Percentiles rank a stretch among this genome's conserved stretches.
These are phyloP conservation scores for Leptatherina wallacei DNA, from an alignment of 2,797 vertebrate genomes.

Conservation along the genomic window DNA sequence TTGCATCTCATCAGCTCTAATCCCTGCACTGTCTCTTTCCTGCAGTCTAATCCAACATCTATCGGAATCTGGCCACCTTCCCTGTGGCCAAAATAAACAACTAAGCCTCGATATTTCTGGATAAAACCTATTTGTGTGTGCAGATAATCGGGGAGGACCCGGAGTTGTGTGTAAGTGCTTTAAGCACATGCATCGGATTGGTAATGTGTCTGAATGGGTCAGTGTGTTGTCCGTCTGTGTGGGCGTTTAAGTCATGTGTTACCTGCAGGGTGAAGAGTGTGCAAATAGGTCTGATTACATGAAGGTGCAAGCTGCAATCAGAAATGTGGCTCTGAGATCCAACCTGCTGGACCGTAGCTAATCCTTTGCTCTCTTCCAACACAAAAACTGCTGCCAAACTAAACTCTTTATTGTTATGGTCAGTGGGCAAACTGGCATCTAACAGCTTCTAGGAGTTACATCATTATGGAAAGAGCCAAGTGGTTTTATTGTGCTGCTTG, in stretches of 20 bases:
- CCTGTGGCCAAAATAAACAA: constrained; percentile 75
- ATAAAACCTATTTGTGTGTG: constrained; percentile 68
- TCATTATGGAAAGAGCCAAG: not conserved
- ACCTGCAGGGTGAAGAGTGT: constrained; percentile 35
- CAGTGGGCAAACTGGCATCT: constrained; percentile 3
- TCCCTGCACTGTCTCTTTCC: constrained; percentile 77
- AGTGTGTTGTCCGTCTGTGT: constrained; percentile 36
- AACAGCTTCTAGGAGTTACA: constrained; percentile 11
- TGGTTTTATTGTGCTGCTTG: constrained; percentile 3
- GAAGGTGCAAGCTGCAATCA: constrained; percentile 53
- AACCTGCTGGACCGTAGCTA: constrained; percentile 37
- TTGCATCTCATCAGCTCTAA: constrained; percentile 70
- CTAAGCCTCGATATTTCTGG: constrained; percentile 75
- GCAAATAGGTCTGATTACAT: constrained; percentile 57
- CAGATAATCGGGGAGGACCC: constrained; percentile 59
- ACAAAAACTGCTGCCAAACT: constrained; percentile 11
- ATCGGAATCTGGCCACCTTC: constrained; percentile 75
- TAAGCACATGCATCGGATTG: constrained; percentile 41
- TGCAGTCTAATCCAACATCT: constrained; percentile 80
- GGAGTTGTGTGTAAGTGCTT: constrained; percentile 37
- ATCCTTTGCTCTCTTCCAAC: constrained; percentile 32
- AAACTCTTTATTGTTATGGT: constrained; percentile 13
- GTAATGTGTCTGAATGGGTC: constrained; percentile 37
- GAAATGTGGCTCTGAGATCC: constrained; percentile 41
- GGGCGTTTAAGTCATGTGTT: constrained; percentile 49